Evolutionary conservation across 2,888 invertebrate genomes (phyloP).

Genomic region (Galeopsomyia nigrocyanea): DNA sequence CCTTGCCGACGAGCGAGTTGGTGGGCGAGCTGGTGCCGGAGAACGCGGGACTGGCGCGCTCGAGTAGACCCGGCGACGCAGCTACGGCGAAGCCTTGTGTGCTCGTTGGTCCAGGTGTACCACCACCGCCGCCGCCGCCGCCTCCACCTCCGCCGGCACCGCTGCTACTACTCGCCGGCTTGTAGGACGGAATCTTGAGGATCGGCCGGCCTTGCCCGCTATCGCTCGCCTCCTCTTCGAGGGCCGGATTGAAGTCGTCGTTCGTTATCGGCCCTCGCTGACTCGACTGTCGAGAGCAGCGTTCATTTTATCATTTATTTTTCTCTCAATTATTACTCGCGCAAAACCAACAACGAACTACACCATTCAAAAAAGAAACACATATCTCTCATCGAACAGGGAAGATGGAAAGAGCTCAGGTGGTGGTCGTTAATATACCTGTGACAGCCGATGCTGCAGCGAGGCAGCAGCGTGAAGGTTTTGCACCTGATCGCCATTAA

Average conservation of each 20-base stretch:
- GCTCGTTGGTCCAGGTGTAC: no score
- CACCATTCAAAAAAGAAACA: no score
- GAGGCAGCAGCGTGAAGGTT: constrained; percentile 54
- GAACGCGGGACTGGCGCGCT: constrained; percentile 70
- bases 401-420: neutral
- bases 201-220: constrained; percentile 75
- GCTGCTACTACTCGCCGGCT: constrained; percentile 65
- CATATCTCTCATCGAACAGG: no score
- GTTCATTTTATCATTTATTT: constrained; percentile 50
- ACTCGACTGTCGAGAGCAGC: constrained; percentile 53
- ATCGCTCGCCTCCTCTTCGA: constrained; percentile 67
- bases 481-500: constrained; percentile 62
- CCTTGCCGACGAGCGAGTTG: constrained; percentile 69
- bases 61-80: constrained; percentile 63
- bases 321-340: neutral
- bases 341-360: no score
- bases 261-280: constrained; percentile 68
- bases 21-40: constrained; percentile 71
- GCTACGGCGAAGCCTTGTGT: constrained; percentile 53
- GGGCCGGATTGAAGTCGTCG: constrained; percentile 68
- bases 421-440: constrained; percentile 30
- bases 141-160: neutral
- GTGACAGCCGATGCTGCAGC: constrained; percentile 53
- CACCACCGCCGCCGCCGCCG: no score
- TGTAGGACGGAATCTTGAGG: constrained; percentile 94